Evolutionary conservation across 2,113 vertebrate species (phyloP).

Genomic region (Speoplatyrhinus poulsoni): DNA sequence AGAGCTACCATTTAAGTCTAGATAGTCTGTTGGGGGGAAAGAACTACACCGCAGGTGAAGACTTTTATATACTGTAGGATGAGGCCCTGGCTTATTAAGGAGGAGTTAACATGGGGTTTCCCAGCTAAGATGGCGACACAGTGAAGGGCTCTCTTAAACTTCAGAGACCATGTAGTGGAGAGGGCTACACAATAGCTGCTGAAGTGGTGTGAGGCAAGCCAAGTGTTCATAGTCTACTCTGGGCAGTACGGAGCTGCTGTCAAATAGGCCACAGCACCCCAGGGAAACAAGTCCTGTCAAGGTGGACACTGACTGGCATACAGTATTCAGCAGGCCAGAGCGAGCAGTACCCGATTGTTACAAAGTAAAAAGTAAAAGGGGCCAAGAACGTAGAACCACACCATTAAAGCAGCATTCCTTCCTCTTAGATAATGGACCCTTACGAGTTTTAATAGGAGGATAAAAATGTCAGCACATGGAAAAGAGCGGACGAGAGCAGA

Average conservation of each 20-base stretch:
- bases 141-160: slow-evolving; percentile 42
- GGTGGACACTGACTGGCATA: slow-evolving; percentile 31
- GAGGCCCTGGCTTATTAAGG: slow-evolving; percentile 12
- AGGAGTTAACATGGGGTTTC: slow-evolving; percentile 29
- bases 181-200: slow-evolving; percentile 53
- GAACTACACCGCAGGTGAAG: slow-evolving; percentile 13
- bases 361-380: slow-evolving; percentile 62
- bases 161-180: slow-evolving; percentile 47
- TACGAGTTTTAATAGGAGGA: slow-evolving; percentile 78
- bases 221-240: slow-evolving; percentile 67
- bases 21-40: neutral
- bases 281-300: slow-evolving; percentile 42
- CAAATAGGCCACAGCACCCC: neutral
- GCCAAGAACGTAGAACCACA: slow-evolving; percentile 57
- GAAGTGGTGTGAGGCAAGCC: slow-evolving; percentile 63
- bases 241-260: slow-evolving; percentile 31
- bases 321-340: slow-evolving; percentile 49
- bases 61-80: slow-evolving; percentile 27
- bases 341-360: slow-evolving; percentile 38
- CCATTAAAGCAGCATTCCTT: slow-evolving; percentile 79
- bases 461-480: slow-evolving; percentile 78
- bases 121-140: slow-evolving; percentile 10
- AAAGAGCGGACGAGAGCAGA: slow-evolving; percentile 59
- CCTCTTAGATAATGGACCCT: slow-evolving; percentile 74
- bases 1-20: too few relatives aligned